phyloP scores from a whole-genome alignment of 2,113 vertebrate genomes.

The Cichladusa arquata region DNA sequence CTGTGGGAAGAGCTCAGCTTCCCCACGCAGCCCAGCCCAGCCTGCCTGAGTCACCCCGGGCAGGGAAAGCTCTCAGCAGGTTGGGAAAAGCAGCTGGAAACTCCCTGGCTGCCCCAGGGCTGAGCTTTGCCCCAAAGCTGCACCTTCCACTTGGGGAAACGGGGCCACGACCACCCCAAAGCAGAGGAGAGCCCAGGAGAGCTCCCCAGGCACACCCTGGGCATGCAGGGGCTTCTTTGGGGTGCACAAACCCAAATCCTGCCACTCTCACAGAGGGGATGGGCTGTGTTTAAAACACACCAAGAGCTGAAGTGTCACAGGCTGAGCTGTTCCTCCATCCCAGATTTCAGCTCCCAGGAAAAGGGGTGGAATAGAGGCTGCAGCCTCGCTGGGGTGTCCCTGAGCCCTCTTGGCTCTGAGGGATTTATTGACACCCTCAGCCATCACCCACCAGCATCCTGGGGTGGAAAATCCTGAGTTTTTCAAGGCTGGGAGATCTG shows the following conservation, averaged over 20 bases:
- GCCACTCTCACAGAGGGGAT: accelerated
- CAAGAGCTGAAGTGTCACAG: background rate
- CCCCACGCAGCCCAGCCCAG: background rate
- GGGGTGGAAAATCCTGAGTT: background rate
- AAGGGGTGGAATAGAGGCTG: accelerated
- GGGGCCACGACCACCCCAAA: background rate
- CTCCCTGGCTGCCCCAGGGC: background rate
- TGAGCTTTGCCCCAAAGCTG: background rate
- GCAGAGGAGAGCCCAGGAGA: background rate
- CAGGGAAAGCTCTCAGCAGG: background rate
- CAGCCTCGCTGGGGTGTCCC: background rate
- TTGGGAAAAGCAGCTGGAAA: background rate
- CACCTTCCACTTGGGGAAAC: accelerated
- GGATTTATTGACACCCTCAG: background rate
- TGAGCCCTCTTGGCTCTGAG: accelerated
- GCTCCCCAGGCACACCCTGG: background rate
- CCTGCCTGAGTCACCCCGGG: background rate
- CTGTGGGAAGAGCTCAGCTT: background rate
- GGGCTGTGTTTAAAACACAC: background rate
- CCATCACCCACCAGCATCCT: accelerated
- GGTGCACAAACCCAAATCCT: background rate
- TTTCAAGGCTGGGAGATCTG: background rate
- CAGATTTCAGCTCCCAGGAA: background rate
- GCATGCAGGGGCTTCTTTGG: background rate
- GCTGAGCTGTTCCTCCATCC: background rate